A percentile compares a stretch with the other conserved stretches of the same genome.
Conservation (phyloP, 2,113 vertebrate species). For the Brachyistius frenatus region DNA sequence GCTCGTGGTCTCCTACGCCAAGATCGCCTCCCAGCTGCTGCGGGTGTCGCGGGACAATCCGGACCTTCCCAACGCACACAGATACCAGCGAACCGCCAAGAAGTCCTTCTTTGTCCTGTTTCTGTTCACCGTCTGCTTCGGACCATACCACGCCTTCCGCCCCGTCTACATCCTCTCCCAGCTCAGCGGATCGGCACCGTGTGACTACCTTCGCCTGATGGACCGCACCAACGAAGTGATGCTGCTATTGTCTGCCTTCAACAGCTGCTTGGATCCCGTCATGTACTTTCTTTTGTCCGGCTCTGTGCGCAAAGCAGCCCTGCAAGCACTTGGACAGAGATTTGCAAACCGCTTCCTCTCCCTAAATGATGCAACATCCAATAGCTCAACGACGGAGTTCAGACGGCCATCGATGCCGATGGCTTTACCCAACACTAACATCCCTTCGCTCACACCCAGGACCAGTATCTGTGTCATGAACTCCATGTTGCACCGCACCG, state of each 20-base stretch:
- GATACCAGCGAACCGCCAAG: slow-evolving; percentile 85
- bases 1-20: slow-evolving; percentile 87
- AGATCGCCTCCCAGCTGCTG: slow-evolving; percentile 87
- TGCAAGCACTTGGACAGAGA: slow-evolving; percentile 78
- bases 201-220: slow-evolving; percentile 68
- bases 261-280: slow-evolving; percentile 94
- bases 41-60: slow-evolving; percentile 85
- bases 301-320: slow-evolving; percentile 86
- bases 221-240: slow-evolving; percentile 90
- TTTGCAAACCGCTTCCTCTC: slow-evolving; percentile 56
- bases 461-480: slow-evolving; percentile 55
- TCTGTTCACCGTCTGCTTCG: slow-evolving; percentile 92
- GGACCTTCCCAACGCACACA: slow-evolving; percentile 88
- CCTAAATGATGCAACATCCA: slow-evolving; percentile 73
- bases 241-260: slow-evolving; percentile 92
- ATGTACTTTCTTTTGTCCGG: slow-evolving; percentile 95
- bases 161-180: slow-evolving; percentile 88
- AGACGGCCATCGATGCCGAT: slow-evolving; percentile 2
- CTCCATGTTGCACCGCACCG: slow-evolving; percentile 12
- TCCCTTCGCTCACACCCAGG: slow-evolving; percentile 33
- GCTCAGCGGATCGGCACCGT: slow-evolving; percentile 65
- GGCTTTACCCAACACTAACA: background rate
- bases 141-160: slow-evolving; percentile 91
- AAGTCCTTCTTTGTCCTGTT: slow-evolving; percentile 93
- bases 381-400: slow-evolving; percentile 87